Evolutionary conservation across 1,140 invertebrate genomes (phyloP), one percentile per base, ranked within the genome.

Genomic region (Fopius arisanus): DNA sequence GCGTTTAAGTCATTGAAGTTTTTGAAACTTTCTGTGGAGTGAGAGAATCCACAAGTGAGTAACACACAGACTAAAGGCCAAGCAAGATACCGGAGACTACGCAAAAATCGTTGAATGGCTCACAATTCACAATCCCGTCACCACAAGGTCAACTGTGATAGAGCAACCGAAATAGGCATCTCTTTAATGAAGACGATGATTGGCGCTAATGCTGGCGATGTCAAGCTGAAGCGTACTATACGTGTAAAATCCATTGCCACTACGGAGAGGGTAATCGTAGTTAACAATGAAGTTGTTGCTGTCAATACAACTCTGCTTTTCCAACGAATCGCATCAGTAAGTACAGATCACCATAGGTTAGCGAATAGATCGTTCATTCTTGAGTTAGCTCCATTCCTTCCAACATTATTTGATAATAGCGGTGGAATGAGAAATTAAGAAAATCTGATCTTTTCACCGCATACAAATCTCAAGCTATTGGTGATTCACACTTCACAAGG

Each of bases 371-470:
- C 78, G 74, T 81, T 87, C n/a, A 68, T 77, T 69, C 83, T 82
- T 79, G 83, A 87, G 77, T 75, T 88, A 6, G 72, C 78, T 14
- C 81, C 83, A 2, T 83, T 62, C 72, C 81, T 80, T 23, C 74
- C 82, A 76, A 79, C 78, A 51, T 41, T 84, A 23, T 83, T 84
- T 71, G 79, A 81, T 77, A 77, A 73, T 66, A 54, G 76, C 70
- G 78, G 80, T 75, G 41, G 74, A 5, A 84, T 88, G 85, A 76
- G 82, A 74, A 85, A 85, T 77, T 75, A 37, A 28, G 73, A 62
- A 86, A 87, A 75, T 82, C 82, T n/a, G 68, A 80, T 28, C 76
- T 83, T 73, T 83, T 80, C 63, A 74, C 79, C 76, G 78, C 75
- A 62, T 82, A 84, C 76, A 28, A 48, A 48, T 3, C 41, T 19